Conservation (phyloP, 1,140 invertebrate species). For the Magallana angulata region DNA sequence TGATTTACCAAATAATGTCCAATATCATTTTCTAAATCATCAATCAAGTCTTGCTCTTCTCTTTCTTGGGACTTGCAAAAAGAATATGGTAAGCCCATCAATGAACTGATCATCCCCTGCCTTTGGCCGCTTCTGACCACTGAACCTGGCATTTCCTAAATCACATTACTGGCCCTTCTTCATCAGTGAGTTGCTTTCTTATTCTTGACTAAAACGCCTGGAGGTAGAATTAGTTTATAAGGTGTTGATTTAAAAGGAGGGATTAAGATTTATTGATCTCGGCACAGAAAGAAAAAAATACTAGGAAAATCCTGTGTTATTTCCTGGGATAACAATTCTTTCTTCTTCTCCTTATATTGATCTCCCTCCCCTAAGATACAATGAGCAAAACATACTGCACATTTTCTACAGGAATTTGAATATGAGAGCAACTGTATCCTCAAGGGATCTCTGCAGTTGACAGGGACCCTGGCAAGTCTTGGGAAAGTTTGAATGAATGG, state of each 20-base stretch:
- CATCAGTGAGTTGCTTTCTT: background rate
- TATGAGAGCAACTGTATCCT: background rate
- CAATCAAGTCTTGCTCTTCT: background rate
- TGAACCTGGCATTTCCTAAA: background rate
- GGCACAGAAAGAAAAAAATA: background rate
- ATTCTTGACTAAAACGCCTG: constrained; percentile 7
- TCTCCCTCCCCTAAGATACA: background rate
- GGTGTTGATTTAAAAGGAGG: constrained; percentile 30
- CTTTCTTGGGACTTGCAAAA: background rate
- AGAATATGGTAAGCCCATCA: background rate
- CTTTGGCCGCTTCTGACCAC: background rate
- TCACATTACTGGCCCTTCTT: background rate
- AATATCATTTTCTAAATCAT: background rate
- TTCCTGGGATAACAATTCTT: constrained; percentile 3
- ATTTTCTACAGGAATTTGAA: background rate
- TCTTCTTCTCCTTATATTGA: background rate
- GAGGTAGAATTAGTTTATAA: constrained; percentile 22
- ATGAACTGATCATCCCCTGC: background rate
- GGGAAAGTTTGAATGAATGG: background rate
- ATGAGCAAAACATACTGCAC: background rate
- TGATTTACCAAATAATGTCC: background rate
- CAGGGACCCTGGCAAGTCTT: constrained; percentile 1
- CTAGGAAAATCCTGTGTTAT: background rate
- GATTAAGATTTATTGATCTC: constrained; percentile 26
- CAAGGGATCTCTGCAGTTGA: background rate